Base-by-base conservation (phyloP, 2,888 invertebrate genomes). In the Biston stratarius region DNA sequence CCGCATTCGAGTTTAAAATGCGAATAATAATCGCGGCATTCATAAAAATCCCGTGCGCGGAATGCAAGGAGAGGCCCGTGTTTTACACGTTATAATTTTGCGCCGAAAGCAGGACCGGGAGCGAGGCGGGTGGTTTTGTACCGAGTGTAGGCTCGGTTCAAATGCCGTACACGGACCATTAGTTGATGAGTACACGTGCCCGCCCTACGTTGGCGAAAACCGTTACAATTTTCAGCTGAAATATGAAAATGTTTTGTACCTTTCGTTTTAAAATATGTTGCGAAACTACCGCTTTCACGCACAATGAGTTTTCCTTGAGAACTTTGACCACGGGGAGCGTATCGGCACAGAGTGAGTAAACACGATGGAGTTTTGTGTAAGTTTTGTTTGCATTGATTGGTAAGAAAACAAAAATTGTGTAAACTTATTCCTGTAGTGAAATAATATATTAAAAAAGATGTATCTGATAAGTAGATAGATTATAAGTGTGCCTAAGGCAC, bases 121-220 rank as follows among this genome's bases (percentile, higher is more conserved):
- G 84, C 85, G 83, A 84, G 84, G 87, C 82, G 79, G 90, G 83
- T 85, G 90, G 90, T 90, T 91, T 90, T 90, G 87, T 90, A 83
- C 83, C 77, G 90, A 89, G 91, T 89, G 91, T 91, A 91, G 92
- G 89, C 90, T 90, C 90, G 89, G 93, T 93, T 94, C 94, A 93
- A 92, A 92, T 92, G 92, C 91, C 91, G 92, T 91, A 92, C 88
- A 94, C 91, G 94, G 94, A 90, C 94, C 94, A 94, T 94, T 94
- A 94, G 94, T 92, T 94, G 94, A 94, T 94, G 94, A 94, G 89
- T 88, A 90, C 91, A 87, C 89, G 90, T 90, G 90, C 85, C 83
- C 85, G 82, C 88, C 83, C 86, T 84, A 84, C 84, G 83, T 81
- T 74, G 81, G 77, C 79, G 77, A 82, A 84, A 88, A 88, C 82